Evolutionary conservation across 1,140 invertebrate species (phyloP).

Genomic region (Drosophila cardini): DNA sequence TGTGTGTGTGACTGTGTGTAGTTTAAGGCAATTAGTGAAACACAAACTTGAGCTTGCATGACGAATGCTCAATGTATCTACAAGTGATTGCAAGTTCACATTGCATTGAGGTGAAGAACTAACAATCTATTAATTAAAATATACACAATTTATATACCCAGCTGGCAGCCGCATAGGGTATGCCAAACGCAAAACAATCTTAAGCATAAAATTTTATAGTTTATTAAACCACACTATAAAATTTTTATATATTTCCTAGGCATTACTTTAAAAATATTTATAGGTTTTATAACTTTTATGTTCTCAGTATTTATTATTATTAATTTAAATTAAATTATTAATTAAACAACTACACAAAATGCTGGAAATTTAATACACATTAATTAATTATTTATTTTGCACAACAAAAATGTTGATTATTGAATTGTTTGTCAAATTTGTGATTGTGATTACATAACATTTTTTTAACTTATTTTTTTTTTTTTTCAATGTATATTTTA

Average conservation of each 20-base stretch:
- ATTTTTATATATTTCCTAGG: neutral
- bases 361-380: neutral
- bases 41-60: conserved; percentile 10
- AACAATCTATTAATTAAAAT: neutral
- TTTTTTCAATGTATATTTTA: neutral
- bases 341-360: too few species aligned
- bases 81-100: neutral
- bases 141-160: conserved; percentile 1
- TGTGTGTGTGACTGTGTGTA: neutral
- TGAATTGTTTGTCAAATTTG: neutral
- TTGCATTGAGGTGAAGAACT: neutral
- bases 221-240: too few species aligned
- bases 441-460: conserved; percentile 4
- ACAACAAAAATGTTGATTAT: neutral
- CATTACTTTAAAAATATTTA: neutral
- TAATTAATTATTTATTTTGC: conserved; percentile 2
- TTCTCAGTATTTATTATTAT: too few species aligned
- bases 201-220: too few species aligned
- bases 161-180: neutral
- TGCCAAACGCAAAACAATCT: too few species aligned
- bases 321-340: neutral
- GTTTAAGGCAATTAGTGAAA: conserved; percentile 13
- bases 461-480: neutral
- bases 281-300: too few species aligned
- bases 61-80: conserved; percentile 10